Evolutionary conservation across 2,888 invertebrate species (phyloP).

Genomic region (Drepanosiphum platanoidis): DNA sequence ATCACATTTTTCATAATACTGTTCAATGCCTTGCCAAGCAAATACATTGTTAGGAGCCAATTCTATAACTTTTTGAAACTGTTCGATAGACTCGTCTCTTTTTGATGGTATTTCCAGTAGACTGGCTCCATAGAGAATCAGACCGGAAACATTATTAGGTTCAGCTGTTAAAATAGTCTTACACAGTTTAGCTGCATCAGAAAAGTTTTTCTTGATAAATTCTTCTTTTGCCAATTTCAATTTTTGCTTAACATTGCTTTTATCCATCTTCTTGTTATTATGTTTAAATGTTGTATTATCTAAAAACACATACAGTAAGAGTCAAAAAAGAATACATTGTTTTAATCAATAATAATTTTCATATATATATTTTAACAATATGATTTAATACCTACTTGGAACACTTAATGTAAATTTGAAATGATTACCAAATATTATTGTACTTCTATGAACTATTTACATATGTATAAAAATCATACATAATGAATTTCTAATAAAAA

Average conservation of each 20-base stretch:
- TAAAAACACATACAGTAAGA: slow-evolving; percentile 47
- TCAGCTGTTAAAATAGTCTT: slow-evolving; percentile 28
- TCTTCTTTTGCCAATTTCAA: slow-evolving; percentile 59
- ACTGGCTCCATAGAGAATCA: slow-evolving; percentile 44
- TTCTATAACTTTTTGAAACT: slow-evolving; percentile 51
- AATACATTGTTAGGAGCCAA: slow-evolving; percentile 41
- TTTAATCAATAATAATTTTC: not conserved
- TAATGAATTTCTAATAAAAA: no score
- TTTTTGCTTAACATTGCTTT: slow-evolving; percentile 43
- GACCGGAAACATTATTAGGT: slow-evolving; percentile 40
- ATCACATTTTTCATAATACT: slow-evolving; percentile 53
- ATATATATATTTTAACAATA: no score
- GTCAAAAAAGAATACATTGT: slow-evolving; percentile 27
- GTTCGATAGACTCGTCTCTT: slow-evolving; percentile 48
- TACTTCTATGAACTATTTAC: no score
- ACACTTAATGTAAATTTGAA: no score
- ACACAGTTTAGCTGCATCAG: slow-evolving; percentile 34
- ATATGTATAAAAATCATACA: no score
- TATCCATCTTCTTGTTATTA: slow-evolving; percentile 54
- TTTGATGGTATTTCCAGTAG: slow-evolving; percentile 49
- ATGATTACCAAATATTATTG: no score
- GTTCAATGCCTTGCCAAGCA: slow-evolving; percentile 55
- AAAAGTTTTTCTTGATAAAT: slow-evolving; percentile 57
- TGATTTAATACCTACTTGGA: no score
- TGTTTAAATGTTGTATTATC: slow-evolving; percentile 39